phyloP scores from a whole-genome alignment of 2,797 vertebrate species.

The Enteromius radiatus region DNA sequence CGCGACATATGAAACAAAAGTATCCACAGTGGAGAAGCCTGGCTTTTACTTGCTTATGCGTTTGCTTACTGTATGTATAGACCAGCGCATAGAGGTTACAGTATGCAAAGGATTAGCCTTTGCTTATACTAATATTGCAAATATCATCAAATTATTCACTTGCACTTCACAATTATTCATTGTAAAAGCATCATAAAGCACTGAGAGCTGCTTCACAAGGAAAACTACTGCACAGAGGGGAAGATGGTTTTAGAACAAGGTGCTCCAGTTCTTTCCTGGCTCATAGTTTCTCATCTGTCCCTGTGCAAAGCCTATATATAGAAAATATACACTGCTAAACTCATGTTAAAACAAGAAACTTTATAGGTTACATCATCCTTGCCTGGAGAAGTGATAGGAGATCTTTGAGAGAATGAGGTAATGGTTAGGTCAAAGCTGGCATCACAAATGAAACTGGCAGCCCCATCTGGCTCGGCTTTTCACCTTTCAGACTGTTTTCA shows the following conservation, averaged over 20 bases:
- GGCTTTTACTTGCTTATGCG: neutral
- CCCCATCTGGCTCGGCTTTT: conserved; percentile 16
- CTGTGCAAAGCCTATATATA: conserved; percentile 68
- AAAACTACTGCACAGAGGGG: conserved; percentile 59
- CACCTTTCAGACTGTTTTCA: conserved; percentile 32
- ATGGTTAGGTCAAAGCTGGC: conserved; percentile 18
- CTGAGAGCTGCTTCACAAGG: neutral
- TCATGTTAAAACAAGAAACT: conserved; percentile 43
- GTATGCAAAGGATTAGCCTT: neutral
- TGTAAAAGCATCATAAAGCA: neutral
- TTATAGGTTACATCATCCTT: conserved; percentile 37
- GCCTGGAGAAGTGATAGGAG: conserved; percentile 14
- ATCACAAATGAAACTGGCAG: conserved; percentile 14
- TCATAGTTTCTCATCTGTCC: conserved; percentile 72
- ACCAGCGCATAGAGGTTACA: neutral
- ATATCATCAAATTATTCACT: neutral
- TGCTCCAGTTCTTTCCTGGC: conserved; percentile 77
- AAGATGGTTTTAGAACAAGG: conserved; percentile 75
- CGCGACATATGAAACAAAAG: conserved; percentile 1
- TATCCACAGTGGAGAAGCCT: neutral
- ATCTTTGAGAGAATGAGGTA: neutral
- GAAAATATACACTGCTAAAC: conserved; percentile 39
- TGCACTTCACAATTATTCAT: no score
- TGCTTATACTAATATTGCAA: neutral
- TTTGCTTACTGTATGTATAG: neutral